Evolutionary conservation across 2,888 invertebrate genomes (phyloP).

Genomic region (Athetis lepigone): DNA sequence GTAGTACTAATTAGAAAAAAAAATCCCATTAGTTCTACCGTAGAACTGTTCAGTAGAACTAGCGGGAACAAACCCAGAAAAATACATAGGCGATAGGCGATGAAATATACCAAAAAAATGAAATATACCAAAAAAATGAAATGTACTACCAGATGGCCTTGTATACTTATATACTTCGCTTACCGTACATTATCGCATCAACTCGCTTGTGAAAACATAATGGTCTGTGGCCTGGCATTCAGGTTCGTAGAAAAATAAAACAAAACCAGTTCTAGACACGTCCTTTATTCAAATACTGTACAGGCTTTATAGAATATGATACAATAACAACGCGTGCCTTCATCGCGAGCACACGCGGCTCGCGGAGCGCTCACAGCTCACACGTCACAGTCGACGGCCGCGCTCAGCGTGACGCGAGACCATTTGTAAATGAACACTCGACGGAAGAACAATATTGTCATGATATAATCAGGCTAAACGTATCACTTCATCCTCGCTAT

Average conservation of each 20-base stretch:
- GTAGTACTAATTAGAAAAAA: no score
- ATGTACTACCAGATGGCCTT: no score
- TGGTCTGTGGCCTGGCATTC: no score
- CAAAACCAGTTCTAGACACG: slow-evolving; percentile 80
- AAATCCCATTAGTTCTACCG: no score
- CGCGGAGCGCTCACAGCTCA: not conserved
- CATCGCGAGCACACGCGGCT: slow-evolving; percentile 3
- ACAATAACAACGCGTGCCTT: slow-evolving; percentile 74
- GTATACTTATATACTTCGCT: no score
- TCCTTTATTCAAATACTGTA: slow-evolving; percentile 89
- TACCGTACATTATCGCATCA: no score
- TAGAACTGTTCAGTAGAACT: no score
- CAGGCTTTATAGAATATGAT: slow-evolving; percentile 83
- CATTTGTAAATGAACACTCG: slow-evolving; percentile 48
- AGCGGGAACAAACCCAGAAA: no score
- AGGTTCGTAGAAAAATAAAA: slow-evolving; percentile 11
- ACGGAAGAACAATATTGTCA: slow-evolving; percentile 60
- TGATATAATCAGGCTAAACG: slow-evolving; percentile 51
- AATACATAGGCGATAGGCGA: no score
- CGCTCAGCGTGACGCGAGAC: slow-evolving; percentile 21
- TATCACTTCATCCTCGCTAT: slow-evolving; percentile 27
- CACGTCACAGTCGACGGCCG: slow-evolving; percentile 36
- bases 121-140: no score
- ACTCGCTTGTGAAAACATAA: no score
- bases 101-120: no score